Base-by-base conservation (phyloP, 2,113 vertebrate species). In the Brachypodius melanocephalos region DNA sequence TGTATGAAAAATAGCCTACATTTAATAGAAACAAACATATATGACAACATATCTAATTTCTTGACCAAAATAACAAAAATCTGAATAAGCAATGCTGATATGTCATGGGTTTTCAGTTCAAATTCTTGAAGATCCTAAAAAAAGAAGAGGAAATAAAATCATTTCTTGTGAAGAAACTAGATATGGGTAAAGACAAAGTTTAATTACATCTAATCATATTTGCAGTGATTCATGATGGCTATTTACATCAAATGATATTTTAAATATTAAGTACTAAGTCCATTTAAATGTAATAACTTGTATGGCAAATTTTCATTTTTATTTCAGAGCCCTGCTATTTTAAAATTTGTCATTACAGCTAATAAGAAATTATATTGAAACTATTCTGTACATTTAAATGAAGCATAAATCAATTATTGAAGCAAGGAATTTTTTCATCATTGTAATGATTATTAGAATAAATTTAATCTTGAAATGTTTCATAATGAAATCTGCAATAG, bases 381-480 rank as follows among this genome's bases (percentile, higher is more conserved):
- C 95, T 97, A 97, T 92, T 97, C 96, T 6, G 24, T 98, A 98
- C 97, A 98, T 98, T 98, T 98, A 98, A 98, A 98, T 98, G 98
- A 98, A 97, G 96, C 98, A 98, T 98, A 98, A 98, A 98, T 98
- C 98, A 98, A 98, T 98, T 98, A 98, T 98, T 98, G 98, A 97
- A 98, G 98, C 97, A 98, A 97, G 96, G 96, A 97, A 93, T 97
- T 98, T 98, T 98, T 98, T 98, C 97, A 98, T 98, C 96, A 97
- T 98, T 97, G 86, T 97, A 98, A 98, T 98, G 97, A 98, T 98
- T 98, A 98, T 98, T 95, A 73, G 96, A 98, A 98, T 98, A 98
- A 98, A 98, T 98, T 98, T 98, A 97, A 95, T 98, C 97, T 97
- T 96, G 96, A 97, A 95, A 95, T 97, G 92, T 96, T 98, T 96